These are phyloP conservation scores for Picus viridis DNA, from an alignment of 2,797 vertebrate species.

Conservation along the genomic window DNA sequence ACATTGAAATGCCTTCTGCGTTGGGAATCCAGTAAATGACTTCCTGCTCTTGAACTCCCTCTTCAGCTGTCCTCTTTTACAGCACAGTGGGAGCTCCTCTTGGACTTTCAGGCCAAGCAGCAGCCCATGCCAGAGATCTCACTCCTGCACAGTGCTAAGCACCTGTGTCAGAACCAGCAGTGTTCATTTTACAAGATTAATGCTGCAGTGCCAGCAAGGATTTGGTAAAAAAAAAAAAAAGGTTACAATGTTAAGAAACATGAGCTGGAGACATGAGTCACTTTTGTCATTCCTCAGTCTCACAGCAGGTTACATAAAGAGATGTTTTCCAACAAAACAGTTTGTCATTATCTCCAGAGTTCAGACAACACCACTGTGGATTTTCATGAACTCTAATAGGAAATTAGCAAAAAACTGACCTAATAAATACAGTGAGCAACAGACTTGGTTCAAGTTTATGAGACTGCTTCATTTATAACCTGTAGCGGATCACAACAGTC, in stretches of 20 bases:
- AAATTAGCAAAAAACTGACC: neutral
- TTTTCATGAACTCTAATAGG: neutral
- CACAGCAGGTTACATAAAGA: neutral
- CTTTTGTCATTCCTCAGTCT: neutral
- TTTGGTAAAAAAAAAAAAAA: neutral
- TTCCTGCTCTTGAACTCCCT: neutral
- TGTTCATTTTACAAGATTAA: accelerated
- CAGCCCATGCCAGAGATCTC: neutral
- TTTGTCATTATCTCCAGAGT: neutral
- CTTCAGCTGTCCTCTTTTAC: neutral
- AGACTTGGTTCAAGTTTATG: neutral
- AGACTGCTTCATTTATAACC: neutral
- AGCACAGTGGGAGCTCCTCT: neutral
- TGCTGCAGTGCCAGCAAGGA: neutral
- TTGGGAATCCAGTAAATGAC: neutral
- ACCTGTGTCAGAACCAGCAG: neutral
- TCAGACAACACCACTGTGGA: neutral
- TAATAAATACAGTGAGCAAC: neutral
- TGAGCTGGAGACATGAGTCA: neutral
- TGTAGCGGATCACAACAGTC: neutral
- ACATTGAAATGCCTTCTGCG: neutral
- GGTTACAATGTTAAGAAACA: neutral
- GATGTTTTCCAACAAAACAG: neutral
- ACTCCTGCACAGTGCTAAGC: neutral
- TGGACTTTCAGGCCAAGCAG: neutral